These are phyloP conservation scores for Pammene fasciana DNA, from an alignment of 2,888 invertebrate species.

Conservation along the genomic window DNA sequence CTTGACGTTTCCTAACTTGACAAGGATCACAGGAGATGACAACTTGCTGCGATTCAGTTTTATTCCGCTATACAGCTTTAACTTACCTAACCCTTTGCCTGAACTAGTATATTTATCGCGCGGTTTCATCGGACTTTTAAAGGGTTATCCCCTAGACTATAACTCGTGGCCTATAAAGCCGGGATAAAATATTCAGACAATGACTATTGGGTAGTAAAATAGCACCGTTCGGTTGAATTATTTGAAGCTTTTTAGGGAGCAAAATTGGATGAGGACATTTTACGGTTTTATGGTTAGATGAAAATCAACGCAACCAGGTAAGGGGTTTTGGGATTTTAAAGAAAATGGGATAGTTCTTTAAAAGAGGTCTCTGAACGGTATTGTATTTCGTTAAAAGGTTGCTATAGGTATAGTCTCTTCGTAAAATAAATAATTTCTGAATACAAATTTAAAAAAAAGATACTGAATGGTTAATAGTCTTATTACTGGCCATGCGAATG, in stretches of 20 bases:
- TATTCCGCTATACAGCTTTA: too few relatives aligned
- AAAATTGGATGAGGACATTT: slow-evolving; percentile 6
- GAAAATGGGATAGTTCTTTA: not conserved
- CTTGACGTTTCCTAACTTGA: too few relatives aligned
- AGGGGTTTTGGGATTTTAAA: not conserved
- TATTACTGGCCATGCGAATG: too few relatives aligned
- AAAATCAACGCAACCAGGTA: not conserved
- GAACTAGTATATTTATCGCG: slow-evolving; percentile 12
- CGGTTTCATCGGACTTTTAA: slow-evolving; percentile 16
- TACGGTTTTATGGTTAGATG: not conserved
- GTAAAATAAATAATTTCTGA: too few relatives aligned
- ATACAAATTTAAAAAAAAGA: too few relatives aligned
- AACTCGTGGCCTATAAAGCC: slow-evolving; percentile 17
- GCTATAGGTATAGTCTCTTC: too few relatives aligned
- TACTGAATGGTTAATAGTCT: too few relatives aligned
- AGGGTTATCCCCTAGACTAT: too few relatives aligned
- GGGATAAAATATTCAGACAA: slow-evolving; percentile 35
- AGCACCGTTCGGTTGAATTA: slow-evolving; percentile 3
- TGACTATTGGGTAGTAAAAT: slow-evolving; percentile 15
- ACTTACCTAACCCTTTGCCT: not conserved
- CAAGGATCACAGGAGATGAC: too few relatives aligned
- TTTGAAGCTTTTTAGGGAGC: slow-evolving; percentile 2
- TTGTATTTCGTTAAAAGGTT: too few relatives aligned
- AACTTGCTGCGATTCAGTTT: too few relatives aligned
- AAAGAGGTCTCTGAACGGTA: too few relatives aligned